These are phyloP conservation scores for Melierax canorus DNA, from an alignment of 2,113 vertebrate species.

Conservation along the genomic window DNA sequence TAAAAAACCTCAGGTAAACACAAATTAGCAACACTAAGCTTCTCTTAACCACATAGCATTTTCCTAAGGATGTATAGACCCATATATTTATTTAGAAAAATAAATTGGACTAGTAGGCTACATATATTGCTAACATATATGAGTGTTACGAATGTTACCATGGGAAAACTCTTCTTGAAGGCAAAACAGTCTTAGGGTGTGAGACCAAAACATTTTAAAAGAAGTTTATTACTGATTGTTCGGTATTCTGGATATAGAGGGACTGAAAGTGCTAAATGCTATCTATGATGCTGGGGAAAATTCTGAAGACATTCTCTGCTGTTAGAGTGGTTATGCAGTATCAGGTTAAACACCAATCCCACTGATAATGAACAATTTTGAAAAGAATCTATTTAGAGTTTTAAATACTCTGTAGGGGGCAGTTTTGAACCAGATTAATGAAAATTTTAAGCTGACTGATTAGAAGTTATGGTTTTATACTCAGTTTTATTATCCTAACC, in stretches of 20 bases:
- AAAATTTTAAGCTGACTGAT: neutral
- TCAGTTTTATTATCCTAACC: neutral
- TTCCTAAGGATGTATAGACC: neutral
- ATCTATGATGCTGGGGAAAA: neutral
- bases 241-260: neutral
- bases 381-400: neutral
- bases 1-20: neutral
- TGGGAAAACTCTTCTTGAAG: neutral
- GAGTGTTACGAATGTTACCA: neutral
- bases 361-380: neutral
- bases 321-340: neutral
- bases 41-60: neutral
- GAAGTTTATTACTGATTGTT: neutral
- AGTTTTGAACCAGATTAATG: slow-evolving; percentile 42
- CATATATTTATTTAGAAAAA: neutral
- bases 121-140: neutral
- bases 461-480: neutral
- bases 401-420: slow-evolving; percentile 39
- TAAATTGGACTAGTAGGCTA: neutral
- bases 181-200: neutral
- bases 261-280: neutral
- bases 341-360: neutral
- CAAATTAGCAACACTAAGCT: neutral
- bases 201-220: neutral
- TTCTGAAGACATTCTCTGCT: neutral